These are phyloP conservation scores for Furcula furcula DNA, from an alignment of 2,888 invertebrate species.

Conservation along the genomic window DNA sequence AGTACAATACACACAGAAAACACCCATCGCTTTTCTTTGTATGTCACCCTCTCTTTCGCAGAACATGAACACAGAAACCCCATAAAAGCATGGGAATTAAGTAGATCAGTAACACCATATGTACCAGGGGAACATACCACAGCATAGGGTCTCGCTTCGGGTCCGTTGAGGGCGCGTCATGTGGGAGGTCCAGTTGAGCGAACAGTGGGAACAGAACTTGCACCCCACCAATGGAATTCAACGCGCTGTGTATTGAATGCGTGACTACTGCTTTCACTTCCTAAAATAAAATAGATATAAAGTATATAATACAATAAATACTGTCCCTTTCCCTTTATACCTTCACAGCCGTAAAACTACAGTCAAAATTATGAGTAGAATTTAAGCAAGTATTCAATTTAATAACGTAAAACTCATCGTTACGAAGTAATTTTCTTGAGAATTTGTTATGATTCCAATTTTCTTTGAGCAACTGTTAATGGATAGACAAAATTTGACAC, in stretches of 20 bases:
- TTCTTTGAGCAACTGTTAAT: no score
- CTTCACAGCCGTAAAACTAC: neutral
- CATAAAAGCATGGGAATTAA: constrained; percentile 8
- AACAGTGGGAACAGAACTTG: constrained; percentile 99
- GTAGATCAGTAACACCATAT: constrained; percentile 3
- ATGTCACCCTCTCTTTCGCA: constrained; percentile 16
- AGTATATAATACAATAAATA: constrained; percentile 5
- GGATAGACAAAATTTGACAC: neutral
- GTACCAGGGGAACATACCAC: constrained; percentile 83
- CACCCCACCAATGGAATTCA: constrained; percentile 99
- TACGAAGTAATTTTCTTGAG: no score
- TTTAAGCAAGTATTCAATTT: no score
- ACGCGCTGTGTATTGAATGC: constrained; percentile 98
- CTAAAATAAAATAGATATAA: constrained; percentile 82
- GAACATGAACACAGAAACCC: constrained; percentile 10
- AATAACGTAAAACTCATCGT: no score
- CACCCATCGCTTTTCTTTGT: no score
- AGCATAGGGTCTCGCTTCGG: constrained; percentile 93
- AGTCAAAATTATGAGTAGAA: neutral
- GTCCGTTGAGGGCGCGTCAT: constrained; percentile 90
- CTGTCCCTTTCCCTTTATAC: no score
- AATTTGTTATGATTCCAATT: no score
- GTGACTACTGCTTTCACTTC: constrained; percentile 99
- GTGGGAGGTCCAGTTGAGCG: constrained; percentile 97
- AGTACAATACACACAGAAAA: no score